A percentile compares a stretch with the other conserved stretches of the same genome.
Evolutionary conservation across 2,888 invertebrate species (phyloP).

Genomic region (Dasysyrphus albostriatus): DNA sequence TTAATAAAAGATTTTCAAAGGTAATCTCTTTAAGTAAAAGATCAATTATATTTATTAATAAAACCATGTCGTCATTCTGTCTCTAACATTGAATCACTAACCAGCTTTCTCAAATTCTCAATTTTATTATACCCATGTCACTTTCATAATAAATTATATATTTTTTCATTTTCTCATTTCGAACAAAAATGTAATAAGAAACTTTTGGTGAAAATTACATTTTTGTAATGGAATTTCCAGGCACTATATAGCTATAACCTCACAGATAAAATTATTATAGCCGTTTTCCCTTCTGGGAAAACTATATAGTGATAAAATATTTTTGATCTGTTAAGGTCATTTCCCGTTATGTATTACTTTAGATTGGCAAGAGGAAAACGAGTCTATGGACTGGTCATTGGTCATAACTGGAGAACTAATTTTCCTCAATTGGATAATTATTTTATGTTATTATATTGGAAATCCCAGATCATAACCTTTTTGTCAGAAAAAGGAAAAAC

Average conservation of each 20-base stretch:
- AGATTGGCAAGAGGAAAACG: neutral
- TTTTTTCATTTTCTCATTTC: neutral
- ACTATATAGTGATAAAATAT: neutral
- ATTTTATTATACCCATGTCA: too few species aligned
- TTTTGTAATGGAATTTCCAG: neutral
- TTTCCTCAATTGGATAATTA: constrained; percentile 2
- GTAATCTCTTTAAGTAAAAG: too few species aligned
- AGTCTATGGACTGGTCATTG: too few species aligned
- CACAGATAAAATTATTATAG: neutral
- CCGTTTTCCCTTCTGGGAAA: neutral
- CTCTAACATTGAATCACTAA: neutral
- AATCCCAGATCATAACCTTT: neutral
- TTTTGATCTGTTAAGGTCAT: neutral
- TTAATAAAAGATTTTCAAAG: too few species aligned
- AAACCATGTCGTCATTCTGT: neutral
- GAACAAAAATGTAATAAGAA: neutral
- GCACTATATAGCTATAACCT: neutral
- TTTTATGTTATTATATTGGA: neutral
- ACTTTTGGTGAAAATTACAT: neutral
- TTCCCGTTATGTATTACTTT: neutral
- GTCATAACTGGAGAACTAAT: neutral
- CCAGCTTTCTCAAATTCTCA: neutral
- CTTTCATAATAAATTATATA: neutral
- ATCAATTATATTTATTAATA: too few species aligned
- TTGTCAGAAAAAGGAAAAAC: neutral